Evolutionary conservation across 2,888 invertebrate species (phyloP), one percentile per base, ranked within the genome.

Genomic region (Dolichopus griseipennis): DNA sequence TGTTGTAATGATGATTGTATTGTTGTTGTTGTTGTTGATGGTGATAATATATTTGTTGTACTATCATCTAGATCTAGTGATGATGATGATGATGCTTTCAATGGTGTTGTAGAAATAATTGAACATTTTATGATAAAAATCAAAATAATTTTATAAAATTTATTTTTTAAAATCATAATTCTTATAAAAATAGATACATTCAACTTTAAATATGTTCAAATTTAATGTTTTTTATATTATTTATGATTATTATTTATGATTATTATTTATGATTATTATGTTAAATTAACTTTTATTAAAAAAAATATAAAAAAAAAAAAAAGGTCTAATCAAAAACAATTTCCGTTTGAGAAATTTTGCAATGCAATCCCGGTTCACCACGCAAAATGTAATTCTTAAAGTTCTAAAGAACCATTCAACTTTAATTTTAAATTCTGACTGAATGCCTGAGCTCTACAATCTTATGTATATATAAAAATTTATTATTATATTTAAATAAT

Each of bases 291-390:
- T 10, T 37, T n/a, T n/a, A n/a, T n/a, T n/a, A n/a, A n/a, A n/a
- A n/a, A n/a, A n/a, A n/a, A n/a, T n/a, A n/a, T n/a, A n/a, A n/a
- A n/a, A n/a, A n/a, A n/a, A 37, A 37, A 18, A 52, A 18, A 52
- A 18, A 18, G 18, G 18, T 52, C 52, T 6, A 18, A n/a, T 52
- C 15, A 12, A 52, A 15, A 12, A 52, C n/a, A n/a, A 52, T 52
- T 52, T 52, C 52, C 52, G 52, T 52, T 52, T 52, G 5, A 52
- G n/a, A 52, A 52, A 52, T 52, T 52, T 52, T 52, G 52, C 52
- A 52, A 52, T 52, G 15, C 18, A 18, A 52, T 52, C 41, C 41
- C 41, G 41, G 15, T 12, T 41, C 9, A 27, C 27, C 27, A 27
- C 27, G 27, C 27, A 27, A 27, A n/a, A 27, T 27, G 27, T 37